Conservation (phyloP, 2,113 vertebrate species). For the Scortum barcoo region DNA sequence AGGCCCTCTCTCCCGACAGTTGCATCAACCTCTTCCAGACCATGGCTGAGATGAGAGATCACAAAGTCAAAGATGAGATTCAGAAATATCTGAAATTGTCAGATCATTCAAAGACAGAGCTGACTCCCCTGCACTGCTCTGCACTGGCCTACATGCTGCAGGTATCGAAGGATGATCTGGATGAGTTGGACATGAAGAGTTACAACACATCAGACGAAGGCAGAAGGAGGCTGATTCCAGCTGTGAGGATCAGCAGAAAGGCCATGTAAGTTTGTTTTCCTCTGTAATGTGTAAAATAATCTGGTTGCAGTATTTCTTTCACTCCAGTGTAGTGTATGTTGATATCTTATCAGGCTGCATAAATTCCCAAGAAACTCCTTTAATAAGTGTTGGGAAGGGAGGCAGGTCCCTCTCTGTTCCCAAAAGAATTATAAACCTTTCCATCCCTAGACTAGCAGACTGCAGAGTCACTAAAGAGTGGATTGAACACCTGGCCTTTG, state of each 20-base stretch:
- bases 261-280: constrained; percentile 62
- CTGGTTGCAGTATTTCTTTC: not conserved
- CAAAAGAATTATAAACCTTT: not conserved
- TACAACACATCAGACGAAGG: constrained; percentile 70
- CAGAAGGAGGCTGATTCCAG: constrained; percentile 68
- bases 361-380: not conserved
- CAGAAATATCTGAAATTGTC: constrained; percentile 50
- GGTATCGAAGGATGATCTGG: constrained; percentile 47
- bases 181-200: constrained; percentile 60
- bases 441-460: constrained; percentile 59
- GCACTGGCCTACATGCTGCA: constrained; percentile 72
- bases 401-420: not conserved
- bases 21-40: constrained; percentile 70
- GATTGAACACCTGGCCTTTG: constrained; percentile 48
- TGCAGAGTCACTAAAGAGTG: constrained; percentile 66
- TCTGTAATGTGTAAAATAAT: not conserved
- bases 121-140: constrained; percentile 70
- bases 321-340: not conserved
- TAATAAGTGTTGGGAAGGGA: not conserved
- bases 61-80: constrained; percentile 70
- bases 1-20: constrained; percentile 47
- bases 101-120: not conserved
- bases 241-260: constrained; percentile 69
- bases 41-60: constrained; percentile 77
- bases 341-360: not conserved